Percentiles rank a stretch among this genome's conserved stretches.
phyloP scores from a whole-genome alignment of 2,888 invertebrate genomes.

The Apodemia mormo region DNA sequence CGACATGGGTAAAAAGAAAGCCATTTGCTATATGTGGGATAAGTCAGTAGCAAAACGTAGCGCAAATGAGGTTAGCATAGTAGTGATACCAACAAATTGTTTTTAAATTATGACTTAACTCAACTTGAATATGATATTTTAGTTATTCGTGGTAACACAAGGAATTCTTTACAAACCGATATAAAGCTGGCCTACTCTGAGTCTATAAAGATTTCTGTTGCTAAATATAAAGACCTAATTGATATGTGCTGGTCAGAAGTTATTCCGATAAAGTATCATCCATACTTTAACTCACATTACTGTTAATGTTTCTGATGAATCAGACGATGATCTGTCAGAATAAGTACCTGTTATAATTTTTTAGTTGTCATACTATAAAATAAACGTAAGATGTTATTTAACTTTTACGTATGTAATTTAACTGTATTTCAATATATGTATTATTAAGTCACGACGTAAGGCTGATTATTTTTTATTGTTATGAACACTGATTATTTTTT shows the following conservation, averaged over 20 bases:
- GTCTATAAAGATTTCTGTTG: constrained; percentile 1
- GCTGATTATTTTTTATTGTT: not conserved
- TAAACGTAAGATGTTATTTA: no score
- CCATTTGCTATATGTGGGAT: constrained; percentile 32
- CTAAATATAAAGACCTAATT: constrained; percentile 7
- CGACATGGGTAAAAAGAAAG: constrained; percentile 22
- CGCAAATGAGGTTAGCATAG: constrained; percentile 30
- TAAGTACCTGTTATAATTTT: constrained; percentile 19
- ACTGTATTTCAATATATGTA: constrained; percentile 1
- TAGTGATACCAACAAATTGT: constrained; percentile 33
- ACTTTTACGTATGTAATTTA: not conserved
- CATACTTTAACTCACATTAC: no score
- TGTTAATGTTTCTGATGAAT: constrained; percentile 26
- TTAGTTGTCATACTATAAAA: not conserved
- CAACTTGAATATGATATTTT: constrained; percentile 29
- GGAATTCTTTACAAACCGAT: constrained; percentile 27
- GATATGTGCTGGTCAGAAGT: no score
- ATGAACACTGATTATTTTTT: not conserved
- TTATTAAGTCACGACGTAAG: not conserved
- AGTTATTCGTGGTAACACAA: constrained; percentile 20
- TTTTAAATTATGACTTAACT: constrained; percentile 27
- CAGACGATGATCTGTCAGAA: constrained; percentile 22
- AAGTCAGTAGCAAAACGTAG: constrained; percentile 27
- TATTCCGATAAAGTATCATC: no score
- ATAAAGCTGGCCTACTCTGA: constrained; percentile 27